phyloP scores from a whole-genome alignment of 2,113 vertebrate genomes.

The Scytalopus superciliaris region DNA sequence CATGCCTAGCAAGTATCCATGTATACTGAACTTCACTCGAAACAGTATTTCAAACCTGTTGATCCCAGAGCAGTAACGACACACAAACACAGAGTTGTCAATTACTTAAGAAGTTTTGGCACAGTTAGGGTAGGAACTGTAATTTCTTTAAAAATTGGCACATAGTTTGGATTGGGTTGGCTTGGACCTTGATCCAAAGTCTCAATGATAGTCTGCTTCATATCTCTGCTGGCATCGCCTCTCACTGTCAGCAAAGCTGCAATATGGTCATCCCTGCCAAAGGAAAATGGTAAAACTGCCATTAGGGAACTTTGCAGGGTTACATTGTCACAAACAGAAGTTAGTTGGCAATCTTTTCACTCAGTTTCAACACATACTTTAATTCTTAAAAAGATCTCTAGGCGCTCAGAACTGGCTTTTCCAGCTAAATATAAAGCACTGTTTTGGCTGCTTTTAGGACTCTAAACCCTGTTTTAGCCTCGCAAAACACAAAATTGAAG shows the following conservation, averaged over 20 bases:
- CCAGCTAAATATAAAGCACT: neutral
- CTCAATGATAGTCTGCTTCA: slow-evolving; percentile 95
- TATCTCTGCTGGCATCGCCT: slow-evolving; percentile 92
- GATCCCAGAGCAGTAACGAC: neutral
- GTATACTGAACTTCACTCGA: neutral
- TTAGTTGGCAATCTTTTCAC: neutral
- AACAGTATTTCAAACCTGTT: neutral
- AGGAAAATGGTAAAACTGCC: neutral
- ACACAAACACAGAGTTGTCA: neutral
- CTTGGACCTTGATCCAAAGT: slow-evolving; percentile 88
- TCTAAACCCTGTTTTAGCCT: neutral
- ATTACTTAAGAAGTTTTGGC: slow-evolving; percentile 92
- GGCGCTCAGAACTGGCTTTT: neutral
- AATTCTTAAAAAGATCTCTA: neutral
- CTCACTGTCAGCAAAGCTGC: slow-evolving; percentile 88
- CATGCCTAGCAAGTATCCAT: neutral
- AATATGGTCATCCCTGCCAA: slow-evolving; percentile 91
- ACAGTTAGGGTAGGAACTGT: slow-evolving; percentile 88
- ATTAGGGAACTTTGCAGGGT: neutral
- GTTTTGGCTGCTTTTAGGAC: neutral
- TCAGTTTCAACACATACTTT: neutral
- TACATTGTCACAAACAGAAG: neutral
- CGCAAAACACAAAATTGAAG: neutral
- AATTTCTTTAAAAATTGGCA: slow-evolving; percentile 93
- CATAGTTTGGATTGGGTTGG: slow-evolving; percentile 72